Evolutionary conservation across 35 echinoderm and acorn worm species (phyloP).

Genomic region (Anneissia japonica): DNA sequence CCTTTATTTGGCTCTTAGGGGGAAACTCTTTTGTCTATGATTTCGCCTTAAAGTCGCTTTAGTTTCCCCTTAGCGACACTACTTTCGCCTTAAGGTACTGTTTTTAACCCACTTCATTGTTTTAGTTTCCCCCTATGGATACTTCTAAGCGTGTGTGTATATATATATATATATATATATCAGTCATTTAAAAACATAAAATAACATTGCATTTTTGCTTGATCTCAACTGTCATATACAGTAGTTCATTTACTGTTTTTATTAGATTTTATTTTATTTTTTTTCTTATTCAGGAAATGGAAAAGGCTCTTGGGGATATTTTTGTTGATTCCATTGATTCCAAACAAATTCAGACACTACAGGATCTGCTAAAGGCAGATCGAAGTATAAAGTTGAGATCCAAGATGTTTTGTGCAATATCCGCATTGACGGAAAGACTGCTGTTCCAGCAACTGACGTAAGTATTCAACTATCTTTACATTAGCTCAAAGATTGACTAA

Average conservation of each 20-base stretch:
- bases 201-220: too few relatives aligned
- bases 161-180: too few relatives aligned
- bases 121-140: too few relatives aligned
- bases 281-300: slow-evolving; percentile 61
- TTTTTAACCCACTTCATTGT: too few relatives aligned
- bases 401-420: not conserved
- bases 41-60: too few relatives aligned
- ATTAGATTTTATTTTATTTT: not conserved
- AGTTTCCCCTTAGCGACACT: too few relatives aligned
- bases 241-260: not conserved
- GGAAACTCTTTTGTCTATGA: too few relatives aligned
- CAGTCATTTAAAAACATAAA: too few relatives aligned
- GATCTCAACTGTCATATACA: not conserved
- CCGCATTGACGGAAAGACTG: not conserved
- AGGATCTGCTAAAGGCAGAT: not conserved
- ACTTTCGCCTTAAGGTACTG: too few relatives aligned
- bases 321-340: slow-evolving; percentile 68
- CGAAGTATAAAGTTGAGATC: not conserved
- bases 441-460: not conserved
- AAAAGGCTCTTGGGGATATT: slow-evolving; percentile 57
- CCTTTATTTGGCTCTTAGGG: too few relatives aligned
- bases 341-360: slow-evolving; percentile 42
- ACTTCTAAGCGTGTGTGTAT: too few relatives aligned
- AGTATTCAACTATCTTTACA: not conserved
- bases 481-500: too few relatives aligned